Percentiles rank a stretch among this genome's conserved stretches.
These are phyloP conservation scores for Tetrao urogallus DNA, from an alignment of 2,113 vertebrate genomes.

Conservation along the genomic window DNA sequence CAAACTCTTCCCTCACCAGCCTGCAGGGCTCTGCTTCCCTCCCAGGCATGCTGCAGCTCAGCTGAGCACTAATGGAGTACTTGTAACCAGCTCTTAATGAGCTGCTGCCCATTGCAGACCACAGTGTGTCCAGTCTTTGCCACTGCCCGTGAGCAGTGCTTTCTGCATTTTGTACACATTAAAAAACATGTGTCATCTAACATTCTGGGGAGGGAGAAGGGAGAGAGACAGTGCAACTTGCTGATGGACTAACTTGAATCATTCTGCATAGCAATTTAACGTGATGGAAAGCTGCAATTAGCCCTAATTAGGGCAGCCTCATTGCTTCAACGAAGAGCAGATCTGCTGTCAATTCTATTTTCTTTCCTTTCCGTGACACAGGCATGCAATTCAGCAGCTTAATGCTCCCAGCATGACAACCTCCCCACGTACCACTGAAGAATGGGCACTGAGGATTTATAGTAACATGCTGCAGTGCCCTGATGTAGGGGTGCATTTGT, in stretches of 20 bases:
- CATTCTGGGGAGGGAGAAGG: not conserved
- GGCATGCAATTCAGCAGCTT: not conserved
- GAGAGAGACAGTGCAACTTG: not conserved
- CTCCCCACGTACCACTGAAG: not conserved
- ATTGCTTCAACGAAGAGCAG: not conserved
- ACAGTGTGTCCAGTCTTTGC: accelerated
- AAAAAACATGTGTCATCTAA: not conserved
- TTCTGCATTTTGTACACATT: not conserved
- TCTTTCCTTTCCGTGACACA: not conserved
- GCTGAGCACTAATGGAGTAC: accelerated
- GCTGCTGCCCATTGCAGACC: not conserved
- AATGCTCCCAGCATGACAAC: not conserved
- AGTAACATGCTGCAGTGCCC: accelerated
- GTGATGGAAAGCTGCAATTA: constrained; percentile 30
- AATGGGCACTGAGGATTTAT: not conserved
- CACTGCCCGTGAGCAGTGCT: not conserved
- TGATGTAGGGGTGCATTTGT: not conserved
- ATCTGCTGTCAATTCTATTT: constrained; percentile 17
- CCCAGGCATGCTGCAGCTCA: accelerated
- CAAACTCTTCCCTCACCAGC: not conserved
- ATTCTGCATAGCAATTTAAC: not conserved
- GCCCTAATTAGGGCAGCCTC: constrained; percentile 19
- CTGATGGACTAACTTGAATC: not conserved
- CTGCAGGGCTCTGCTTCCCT: not conserved
- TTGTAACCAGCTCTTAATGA: accelerated